Evolutionary conservation across 2,113 vertebrate species (phyloP).

Genomic region (Herpetotheres cachinnans): DNA sequence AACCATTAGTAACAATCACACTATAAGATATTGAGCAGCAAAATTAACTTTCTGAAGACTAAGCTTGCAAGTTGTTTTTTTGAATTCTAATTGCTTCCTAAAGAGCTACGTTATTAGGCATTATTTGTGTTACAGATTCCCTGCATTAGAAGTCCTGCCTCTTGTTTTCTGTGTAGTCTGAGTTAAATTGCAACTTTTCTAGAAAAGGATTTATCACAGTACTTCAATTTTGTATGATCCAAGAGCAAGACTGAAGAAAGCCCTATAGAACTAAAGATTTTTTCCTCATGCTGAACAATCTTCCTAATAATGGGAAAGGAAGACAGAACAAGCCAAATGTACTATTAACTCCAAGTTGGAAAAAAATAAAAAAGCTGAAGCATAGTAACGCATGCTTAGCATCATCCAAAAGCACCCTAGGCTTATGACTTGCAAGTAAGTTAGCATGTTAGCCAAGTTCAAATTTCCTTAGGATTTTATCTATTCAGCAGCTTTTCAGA

Average conservation of each 20-base stretch:
- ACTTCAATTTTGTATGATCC: not conserved
- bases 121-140: not conserved
- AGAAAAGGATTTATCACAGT: not conserved
- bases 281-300: not conserved
- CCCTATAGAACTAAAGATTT: not conserved
- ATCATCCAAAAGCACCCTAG: not conserved
- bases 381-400: constrained; percentile 5
- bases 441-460: not conserved
- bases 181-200: not conserved
- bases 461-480: not conserved
- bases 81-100: not conserved
- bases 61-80: not conserved
- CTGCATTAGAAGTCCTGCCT: not conserved
- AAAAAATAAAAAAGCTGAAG: not conserved
- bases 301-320: not conserved
- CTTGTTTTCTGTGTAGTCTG: not conserved
- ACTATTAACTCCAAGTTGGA: not conserved
- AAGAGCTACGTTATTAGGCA: not conserved
- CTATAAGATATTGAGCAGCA: not conserved
- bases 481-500: constrained; percentile 17
- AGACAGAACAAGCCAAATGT: not conserved
- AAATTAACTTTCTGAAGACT: not conserved
- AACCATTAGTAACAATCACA: not conserved
- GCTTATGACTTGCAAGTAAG: not conserved
- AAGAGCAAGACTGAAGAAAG: not conserved